A percentile compares a stretch with the other conserved stretches of the same genome.
Evolutionary conservation across 2,888 invertebrate species (phyloP).

Genomic region (Tenthredo livida): DNA sequence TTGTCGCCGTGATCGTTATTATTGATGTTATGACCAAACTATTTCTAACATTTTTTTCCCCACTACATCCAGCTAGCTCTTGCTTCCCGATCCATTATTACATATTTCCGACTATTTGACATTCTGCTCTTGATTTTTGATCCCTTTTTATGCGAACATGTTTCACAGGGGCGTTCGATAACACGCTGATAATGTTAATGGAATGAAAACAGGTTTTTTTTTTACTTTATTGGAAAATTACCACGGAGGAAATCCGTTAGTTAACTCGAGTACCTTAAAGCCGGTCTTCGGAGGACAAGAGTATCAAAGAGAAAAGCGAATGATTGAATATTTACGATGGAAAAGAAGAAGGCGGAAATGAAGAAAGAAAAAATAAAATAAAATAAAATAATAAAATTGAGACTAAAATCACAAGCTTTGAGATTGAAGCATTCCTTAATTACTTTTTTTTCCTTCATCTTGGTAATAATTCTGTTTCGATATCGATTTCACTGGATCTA

Average conservation of each 20-base stretch:
- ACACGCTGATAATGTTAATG: neutral
- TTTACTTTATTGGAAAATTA: neutral
- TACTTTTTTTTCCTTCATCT: constrained; percentile 17
- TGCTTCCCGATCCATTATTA: neutral
- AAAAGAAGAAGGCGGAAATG: no score
- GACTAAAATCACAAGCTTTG: neutral
- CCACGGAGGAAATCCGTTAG: constrained; percentile 24
- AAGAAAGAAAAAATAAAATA: neutral
- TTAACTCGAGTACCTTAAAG: neutral
- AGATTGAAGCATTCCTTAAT: constrained; percentile 19
- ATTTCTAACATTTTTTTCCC: constrained; percentile 7
- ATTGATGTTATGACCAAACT: constrained; percentile 36
- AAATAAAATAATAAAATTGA: neutral
- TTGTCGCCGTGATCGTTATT: constrained; percentile 12
- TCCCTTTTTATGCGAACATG: neutral
- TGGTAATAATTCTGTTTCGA: neutral
- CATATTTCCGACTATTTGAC: neutral
- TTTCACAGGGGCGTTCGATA: neutral
- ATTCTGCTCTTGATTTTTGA: neutral
- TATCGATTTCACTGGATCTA: constrained; percentile 34
- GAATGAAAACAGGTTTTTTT: neutral
- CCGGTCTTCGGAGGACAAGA: neutral
- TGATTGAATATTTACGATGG: neutral
- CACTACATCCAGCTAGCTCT: no score
- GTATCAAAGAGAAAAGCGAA: neutral